These are phyloP conservation scores for Poeciliopsis occidentalis DNA, from an alignment of 2,113 vertebrate species.

Conservation along the genomic window DNA sequence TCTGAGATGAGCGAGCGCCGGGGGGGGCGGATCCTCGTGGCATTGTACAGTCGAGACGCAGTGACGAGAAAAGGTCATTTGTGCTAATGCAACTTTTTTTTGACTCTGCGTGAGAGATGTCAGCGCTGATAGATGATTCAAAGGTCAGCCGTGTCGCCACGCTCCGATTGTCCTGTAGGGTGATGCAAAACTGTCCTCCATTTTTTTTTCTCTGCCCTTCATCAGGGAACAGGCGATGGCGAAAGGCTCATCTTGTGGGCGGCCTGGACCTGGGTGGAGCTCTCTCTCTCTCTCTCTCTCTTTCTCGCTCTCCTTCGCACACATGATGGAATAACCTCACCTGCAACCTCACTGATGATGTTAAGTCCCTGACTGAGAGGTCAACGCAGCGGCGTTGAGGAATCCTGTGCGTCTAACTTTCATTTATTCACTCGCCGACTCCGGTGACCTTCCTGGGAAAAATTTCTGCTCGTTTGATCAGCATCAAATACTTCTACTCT, in stretches of 20 bases:
- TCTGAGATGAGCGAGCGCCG: conserved; percentile 25
- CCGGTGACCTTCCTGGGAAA: conserved; percentile 1
- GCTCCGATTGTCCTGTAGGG: conserved; percentile 58
- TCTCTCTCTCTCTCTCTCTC: neutral
- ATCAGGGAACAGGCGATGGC: conserved; percentile 29
- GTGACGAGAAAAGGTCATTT: conserved; percentile 71
- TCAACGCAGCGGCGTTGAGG: neutral
- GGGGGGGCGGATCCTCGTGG: conserved; percentile 36
- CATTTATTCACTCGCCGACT: conserved; percentile 5
- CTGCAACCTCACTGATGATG: conserved; percentile 21
- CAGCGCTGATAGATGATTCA: conserved; percentile 57
- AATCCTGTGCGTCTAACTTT: conserved; percentile 15
- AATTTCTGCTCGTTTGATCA: conserved; percentile 48
- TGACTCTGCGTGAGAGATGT: conserved; percentile 56
- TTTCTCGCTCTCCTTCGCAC: neutral
- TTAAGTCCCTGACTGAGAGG: conserved; percentile 13
- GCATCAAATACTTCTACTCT: conserved; percentile 51
- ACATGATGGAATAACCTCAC: conserved; percentile 51
- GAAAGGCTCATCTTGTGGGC: conserved; percentile 47
- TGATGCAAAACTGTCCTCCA: conserved; percentile 54
- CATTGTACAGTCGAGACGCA: conserved; percentile 59
- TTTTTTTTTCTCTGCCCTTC: conserved; percentile 2
- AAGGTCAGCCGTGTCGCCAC: conserved; percentile 63
- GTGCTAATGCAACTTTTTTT: conserved; percentile 66
- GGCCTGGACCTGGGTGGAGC: conserved; percentile 45